Evolutionary conservation across 2,113 vertebrate genomes (phyloP).

Genomic region (Polyodon spathula): DNA sequence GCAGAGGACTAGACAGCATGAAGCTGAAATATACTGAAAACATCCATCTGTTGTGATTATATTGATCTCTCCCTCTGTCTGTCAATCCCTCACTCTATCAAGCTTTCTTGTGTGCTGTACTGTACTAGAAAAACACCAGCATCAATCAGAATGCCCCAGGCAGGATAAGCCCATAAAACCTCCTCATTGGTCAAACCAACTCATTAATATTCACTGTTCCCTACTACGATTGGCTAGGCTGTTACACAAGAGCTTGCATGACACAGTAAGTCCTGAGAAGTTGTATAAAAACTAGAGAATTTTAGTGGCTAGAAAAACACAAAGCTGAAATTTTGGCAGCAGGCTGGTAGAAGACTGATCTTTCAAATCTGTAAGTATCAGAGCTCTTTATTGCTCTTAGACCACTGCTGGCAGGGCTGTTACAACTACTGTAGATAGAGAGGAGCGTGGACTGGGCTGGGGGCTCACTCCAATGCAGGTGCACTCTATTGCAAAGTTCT

Average conservation of each 20-base stretch:
- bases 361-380: too few species aligned
- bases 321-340: not conserved
- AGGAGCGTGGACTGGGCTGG: too few species aligned
- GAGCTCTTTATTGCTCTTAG: too few species aligned
- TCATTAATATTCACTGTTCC: slow-evolving; percentile 33
- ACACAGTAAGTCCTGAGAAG: slow-evolving; percentile 52
- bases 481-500: too few species aligned
- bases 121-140: slow-evolving; percentile 29
- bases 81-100: slow-evolving; percentile 18
- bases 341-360: not conserved
- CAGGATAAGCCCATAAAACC: slow-evolving; percentile 16
- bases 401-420: too few species aligned
- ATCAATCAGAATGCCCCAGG: slow-evolving; percentile 22
- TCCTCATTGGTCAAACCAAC: slow-evolving; percentile 34
- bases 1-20: too few species aligned
- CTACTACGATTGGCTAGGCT: slow-evolving; percentile 39
- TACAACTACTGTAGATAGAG: too few species aligned
- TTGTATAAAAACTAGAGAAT: slow-evolving; percentile 44
- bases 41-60: not conserved
- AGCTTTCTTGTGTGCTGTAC: not conserved
- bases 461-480: too few species aligned
- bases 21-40: not conserved
- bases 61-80: slow-evolving; percentile 3
- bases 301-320: slow-evolving; percentile 30
- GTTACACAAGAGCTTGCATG: slow-evolving; percentile 46